These are phyloP conservation scores for Tokudaia tokunoshimensis DNA, from an alignment of 2,797 vertebrate species.

Conservation along the genomic window DNA sequence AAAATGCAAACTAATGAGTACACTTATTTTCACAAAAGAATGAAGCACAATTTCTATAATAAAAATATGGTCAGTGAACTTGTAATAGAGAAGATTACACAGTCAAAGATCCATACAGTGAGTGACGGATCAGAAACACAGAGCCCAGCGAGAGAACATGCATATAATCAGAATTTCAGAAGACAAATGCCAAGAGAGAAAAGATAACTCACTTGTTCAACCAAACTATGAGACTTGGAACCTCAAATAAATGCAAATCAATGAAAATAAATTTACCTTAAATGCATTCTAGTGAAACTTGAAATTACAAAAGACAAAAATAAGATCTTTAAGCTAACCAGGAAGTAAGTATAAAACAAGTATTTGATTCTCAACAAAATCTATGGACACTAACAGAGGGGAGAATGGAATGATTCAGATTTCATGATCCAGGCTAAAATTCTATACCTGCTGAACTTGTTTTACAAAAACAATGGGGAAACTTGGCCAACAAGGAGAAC, in stretches of 20 bases:
- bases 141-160: not conserved
- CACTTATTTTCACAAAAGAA: slow-evolving; percentile 43
- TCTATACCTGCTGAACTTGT: not conserved
- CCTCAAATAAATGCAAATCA: not conserved
- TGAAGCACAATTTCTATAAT: not conserved
- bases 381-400: not conserved
- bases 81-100: not conserved
- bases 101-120: not conserved
- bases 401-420: not conserved
- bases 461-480: not conserved
- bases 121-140: not conserved
- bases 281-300: slow-evolving; percentile 19
- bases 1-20: not conserved
- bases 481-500: not conserved
- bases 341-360: not conserved
- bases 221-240: not conserved
- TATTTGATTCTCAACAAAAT: not conserved
- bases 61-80: not conserved
- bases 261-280: not conserved
- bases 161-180: not conserved
- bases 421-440: not conserved
- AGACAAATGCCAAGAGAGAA: not conserved
- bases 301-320: not conserved
- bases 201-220: not conserved
- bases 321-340: not conserved